Evolutionary conservation across 2,797 vertebrate species (phyloP).

Genomic region (Enteromius treurensis): DNA sequence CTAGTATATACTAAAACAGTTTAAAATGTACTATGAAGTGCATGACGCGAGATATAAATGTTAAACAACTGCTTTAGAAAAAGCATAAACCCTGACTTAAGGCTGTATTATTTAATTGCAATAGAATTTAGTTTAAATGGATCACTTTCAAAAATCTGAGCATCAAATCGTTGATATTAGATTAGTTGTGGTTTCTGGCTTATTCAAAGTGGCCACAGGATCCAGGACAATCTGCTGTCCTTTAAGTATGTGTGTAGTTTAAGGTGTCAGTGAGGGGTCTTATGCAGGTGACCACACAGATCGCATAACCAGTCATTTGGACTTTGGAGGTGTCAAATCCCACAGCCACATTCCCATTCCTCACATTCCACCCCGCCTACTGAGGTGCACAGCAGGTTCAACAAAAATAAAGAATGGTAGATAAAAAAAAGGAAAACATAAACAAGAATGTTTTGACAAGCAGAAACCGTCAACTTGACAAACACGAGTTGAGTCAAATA

Average conservation of each 20-base stretch:
- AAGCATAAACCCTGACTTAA: not conserved
- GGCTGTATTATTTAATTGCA: not conserved
- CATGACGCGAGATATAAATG: too few species aligned
- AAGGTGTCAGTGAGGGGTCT: conserved; percentile 33
- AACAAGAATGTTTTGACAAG: conserved; percentile 37
- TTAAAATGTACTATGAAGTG: not conserved
- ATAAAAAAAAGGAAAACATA: conserved; percentile 26
- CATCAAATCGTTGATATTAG: not conserved
- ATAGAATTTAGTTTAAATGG: not conserved
- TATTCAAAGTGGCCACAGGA: not conserved
- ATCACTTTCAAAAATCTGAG: not conserved
- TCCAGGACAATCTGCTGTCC: not conserved
- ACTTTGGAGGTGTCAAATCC: conserved; percentile 40
- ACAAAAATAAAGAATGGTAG: not conserved
- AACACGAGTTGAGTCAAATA: not conserved
- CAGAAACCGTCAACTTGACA: not conserved
- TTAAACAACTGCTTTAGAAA: not conserved
- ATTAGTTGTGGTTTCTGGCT: not conserved
- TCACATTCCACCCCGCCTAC: conserved; percentile 51
- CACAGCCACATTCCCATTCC: conserved; percentile 50
- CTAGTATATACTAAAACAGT: not conserved
- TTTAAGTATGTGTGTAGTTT: not conserved
- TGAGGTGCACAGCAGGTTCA: conserved; percentile 27
- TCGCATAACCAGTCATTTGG: conserved; percentile 60
- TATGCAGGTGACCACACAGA: conserved; percentile 54